Base-by-base conservation (phyloP, 2,888 invertebrate species). In the Protula sp. region DNA sequence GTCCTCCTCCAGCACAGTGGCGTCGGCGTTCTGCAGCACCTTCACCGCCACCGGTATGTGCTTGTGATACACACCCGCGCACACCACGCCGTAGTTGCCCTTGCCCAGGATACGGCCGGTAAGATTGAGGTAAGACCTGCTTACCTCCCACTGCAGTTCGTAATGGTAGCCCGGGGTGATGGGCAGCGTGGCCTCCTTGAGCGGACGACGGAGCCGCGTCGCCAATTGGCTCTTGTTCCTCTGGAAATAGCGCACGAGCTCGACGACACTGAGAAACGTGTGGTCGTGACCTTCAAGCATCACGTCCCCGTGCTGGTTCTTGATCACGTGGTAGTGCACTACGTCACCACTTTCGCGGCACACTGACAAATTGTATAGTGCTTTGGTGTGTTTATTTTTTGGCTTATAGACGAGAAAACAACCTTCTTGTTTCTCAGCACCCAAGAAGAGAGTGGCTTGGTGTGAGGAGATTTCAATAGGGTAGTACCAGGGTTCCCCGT, bases 281-380 rank as follows among this genome's bases (percentile, higher is more conserved):
- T 55, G 60, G 57, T 70, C 67, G 50, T 69, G 65, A 9, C 64
- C 64, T 54, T 67, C 65, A 4, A 70, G 53, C 70, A 69, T 70
- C 14, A 70, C 57, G 55, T 70, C 70, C 1, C 68, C 67, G 26
- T 66, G 65, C 2, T 59, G 50, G 50, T 69, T 70, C 51, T 67
- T 59, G 14, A 65, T 48, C 14, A 70, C 66, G 54, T 62, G 63
- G 54, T 70, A 70, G 54, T 70, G 70, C 2, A 67, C 38, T n/a
- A 69, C 65, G 14, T 69, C 65, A 5, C 62, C 61, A 22, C 52
- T 54, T 3, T 47, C 56, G 2, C 65, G 30, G 47, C 66, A 64
- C 1, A 70, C 30, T 22, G 67, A 66, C n/a, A 70, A 56, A 54
- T 62, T 60, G 51, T 64, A 70, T 9, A 60, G 50, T 3, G 51